These are phyloP conservation scores for Cyrtodaria siliqua DNA, from an alignment of 2,888 invertebrate genomes.

Conservation along the genomic window DNA sequence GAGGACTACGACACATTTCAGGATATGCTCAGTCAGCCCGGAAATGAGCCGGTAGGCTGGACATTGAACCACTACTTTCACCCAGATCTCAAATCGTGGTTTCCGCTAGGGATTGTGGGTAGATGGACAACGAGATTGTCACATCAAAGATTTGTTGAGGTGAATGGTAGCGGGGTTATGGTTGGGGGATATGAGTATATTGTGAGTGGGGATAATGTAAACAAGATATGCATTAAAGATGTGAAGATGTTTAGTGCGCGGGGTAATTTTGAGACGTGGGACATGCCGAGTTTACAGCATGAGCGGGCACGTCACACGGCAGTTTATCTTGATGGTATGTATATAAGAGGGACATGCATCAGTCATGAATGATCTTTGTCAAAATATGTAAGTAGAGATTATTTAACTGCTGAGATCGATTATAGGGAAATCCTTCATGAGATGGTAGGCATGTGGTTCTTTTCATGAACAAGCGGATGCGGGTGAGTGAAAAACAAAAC, in stretches of 20 bases:
- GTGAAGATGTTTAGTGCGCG: conserved; percentile 60
- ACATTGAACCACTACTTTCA: conserved; percentile 64
- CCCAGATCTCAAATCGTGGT: conserved; percentile 62
- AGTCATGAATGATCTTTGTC: too few species aligned
- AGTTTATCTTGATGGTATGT: conserved; percentile 57
- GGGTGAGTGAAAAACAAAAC: too few species aligned
- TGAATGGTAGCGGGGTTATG: conserved; percentile 62
- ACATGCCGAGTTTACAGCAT: conserved; percentile 59
- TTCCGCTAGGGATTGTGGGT: conserved; percentile 54
- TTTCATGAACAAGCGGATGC: too few species aligned
- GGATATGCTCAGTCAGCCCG: conserved; percentile 38
- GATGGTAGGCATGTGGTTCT: too few species aligned
- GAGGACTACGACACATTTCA: conserved; percentile 50
- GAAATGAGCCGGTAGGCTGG: conserved; percentile 53
- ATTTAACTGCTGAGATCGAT: too few species aligned
- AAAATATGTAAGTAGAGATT: too few species aligned
- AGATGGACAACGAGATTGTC: conserved; percentile 31
- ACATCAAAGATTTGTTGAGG: conserved; percentile 61
- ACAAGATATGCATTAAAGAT: conserved; percentile 52
- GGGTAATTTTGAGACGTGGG: conserved; percentile 58
- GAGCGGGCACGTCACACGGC: conserved; percentile 63
- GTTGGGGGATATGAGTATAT: conserved; percentile 65
- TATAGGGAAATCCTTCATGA: too few species aligned
- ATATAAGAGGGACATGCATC: too few species aligned
- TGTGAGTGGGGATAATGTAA: conserved; percentile 51